Evolutionary conservation across 2,888 invertebrate species (phyloP), one percentile per base, ranked within the genome.

Genomic region (Yponomeuta sedellus): DNA sequence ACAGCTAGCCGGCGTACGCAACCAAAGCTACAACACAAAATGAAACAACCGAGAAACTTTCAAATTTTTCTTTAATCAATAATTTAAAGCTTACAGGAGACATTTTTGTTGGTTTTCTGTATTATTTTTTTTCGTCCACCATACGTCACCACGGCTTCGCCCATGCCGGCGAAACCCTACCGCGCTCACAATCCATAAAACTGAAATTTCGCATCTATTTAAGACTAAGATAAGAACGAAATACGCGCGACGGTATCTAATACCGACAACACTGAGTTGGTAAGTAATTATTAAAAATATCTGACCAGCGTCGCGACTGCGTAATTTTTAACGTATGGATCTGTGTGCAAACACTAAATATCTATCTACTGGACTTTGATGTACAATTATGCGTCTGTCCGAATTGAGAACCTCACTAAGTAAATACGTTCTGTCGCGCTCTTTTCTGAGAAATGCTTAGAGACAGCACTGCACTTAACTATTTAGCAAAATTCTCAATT

Each of bases 31-130:
- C 1, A 34, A 34, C 6, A 6, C 34, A 34, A 52, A 52, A 52
- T 52, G 16, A 52, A 52, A 52, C 44, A 16, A 52, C 68, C 10
- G n/a, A 12, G 6, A 68, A 86, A 90, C 88, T 88, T 90, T 85
- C 74, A 86, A 88, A 82, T 89, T 88, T 83, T 82, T 86, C 85
- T 90, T 90, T 90, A 89, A 82, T 89, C 85, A 88, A 87, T 89
- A 89, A 89, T 89, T 90, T 90, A 90, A 89, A 90, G 90, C 90
- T 89, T 88, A 88, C 84, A 87, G 82, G 82, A 83, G 83, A 85
- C 82, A 84, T 81, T 78, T 80, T 84, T 79, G 78, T 79, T 82
- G 12, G 44, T 52, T 78, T 77, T 77, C 72, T 77, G 76, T 79
- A 20, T n/a, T n/a, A n/a, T 19, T 22, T 58, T 61, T 61, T n/a